Conservation (phyloP, 1,140 invertebrate species). For the Brachionus calyciflorus region DNA sequence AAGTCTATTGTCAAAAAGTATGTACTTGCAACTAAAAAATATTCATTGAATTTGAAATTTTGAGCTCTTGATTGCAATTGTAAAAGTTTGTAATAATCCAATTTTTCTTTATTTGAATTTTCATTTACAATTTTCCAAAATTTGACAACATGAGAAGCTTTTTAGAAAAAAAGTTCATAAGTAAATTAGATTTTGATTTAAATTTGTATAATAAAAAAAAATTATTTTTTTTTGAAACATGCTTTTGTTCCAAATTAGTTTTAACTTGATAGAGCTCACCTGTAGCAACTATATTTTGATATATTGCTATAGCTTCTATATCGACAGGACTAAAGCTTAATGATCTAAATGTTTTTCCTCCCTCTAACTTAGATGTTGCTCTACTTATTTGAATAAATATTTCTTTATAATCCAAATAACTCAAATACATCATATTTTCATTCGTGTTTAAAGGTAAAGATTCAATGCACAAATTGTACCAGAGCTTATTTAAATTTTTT, state of each 20-base stretch:
- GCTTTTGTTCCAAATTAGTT: too few species aligned
- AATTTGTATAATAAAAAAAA: neutral
- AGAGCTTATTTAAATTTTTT: neutral
- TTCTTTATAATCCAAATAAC: neutral
- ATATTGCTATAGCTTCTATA: constrained; percentile 19
- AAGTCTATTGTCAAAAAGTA: constrained; percentile 33
- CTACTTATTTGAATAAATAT: neutral
- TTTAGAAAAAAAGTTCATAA: neutral
- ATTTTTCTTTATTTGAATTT: neutral
- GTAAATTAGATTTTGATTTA: constrained; percentile 1
- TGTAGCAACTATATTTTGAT: constrained; percentile 14
- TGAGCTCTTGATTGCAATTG: constrained; percentile 22
- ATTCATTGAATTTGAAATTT: constrained; percentile 16
- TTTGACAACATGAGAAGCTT: constrained; percentile 39
- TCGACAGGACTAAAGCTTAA: constrained; percentile 25
- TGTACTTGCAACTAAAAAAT: constrained; percentile 21
- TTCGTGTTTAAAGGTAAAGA: neutral
- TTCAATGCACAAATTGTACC: neutral
- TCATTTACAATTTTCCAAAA: neutral
- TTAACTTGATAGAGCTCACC: constrained; percentile 13
- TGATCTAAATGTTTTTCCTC: neutral
- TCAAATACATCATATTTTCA: neutral
- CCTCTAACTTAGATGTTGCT: neutral
- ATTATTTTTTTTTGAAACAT: neutral
- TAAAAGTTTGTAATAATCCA: neutral